Evolutionary conservation across 1,140 invertebrate species (phyloP), one percentile per base, ranked within the genome.

Genomic region (Eumaeus atala): DNA sequence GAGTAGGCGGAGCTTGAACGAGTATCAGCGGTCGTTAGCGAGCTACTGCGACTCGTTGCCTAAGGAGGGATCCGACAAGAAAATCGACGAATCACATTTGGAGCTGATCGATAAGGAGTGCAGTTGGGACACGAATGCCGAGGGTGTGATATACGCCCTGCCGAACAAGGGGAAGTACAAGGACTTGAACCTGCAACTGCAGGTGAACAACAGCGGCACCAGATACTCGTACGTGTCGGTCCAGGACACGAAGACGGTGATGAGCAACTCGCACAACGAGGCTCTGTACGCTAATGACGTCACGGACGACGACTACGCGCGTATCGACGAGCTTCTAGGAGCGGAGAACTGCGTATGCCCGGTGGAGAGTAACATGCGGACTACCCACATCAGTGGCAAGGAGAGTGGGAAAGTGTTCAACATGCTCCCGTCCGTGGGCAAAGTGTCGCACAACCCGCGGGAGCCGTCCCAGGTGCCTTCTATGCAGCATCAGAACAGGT

Each of bases 1-100:
- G 55, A 88, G 82, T 67, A 76, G 91, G 47, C 69, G 90, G 4
- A 92, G 91, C 67, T 63, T 92, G 18, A 90, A 91, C 50, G 91
- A 92, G 34, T 90, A 90, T n/a, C 90, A 86, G 54, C 79, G 77
- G 54, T 79, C 82, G 8, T 48, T 85, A 3, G 80, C 74, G 0
- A 73, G 68, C 38, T 82, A 81, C 37, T 77, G 77, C 42, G 67
- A 65, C 14, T 83, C 71, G 11, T 42, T 77, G 14, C 60, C 61
- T 0, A 78, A 68, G 51, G 54, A 60, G 17, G 73, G 57, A 14
- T 57, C 48, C 0, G 71, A 78, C 1, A 78, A 73, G 62, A 79
- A 77, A 40, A 71, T 68, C 0, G 74, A 76, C 7, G 77, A 83
- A 44, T 64, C 65, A 16, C 72, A 62, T 28, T 51, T 62, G 3